phyloP scores from a whole-genome alignment of 2,888 invertebrate genomes.

The Pheosia tremula region DNA sequence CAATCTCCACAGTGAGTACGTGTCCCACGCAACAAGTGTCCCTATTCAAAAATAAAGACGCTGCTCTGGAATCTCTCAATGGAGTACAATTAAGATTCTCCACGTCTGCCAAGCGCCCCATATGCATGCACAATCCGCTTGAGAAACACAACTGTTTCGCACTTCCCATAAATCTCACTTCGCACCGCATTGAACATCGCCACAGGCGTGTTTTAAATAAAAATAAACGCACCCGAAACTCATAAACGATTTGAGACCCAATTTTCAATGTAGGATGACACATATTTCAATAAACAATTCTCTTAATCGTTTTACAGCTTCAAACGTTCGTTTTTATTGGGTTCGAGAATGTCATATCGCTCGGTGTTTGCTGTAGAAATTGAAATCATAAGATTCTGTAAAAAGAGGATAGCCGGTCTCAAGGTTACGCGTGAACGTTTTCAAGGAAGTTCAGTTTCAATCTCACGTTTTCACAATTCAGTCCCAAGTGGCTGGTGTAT shows the following conservation, averaged over 20 bases:
- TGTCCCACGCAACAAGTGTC: conserved; percentile 66
- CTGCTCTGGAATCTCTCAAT: conserved; percentile 70
- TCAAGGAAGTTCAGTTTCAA: conserved; percentile 53
- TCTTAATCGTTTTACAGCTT: conserved; percentile 59
- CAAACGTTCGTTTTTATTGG: conserved; percentile 64
- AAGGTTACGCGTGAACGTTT: conserved; percentile 43
- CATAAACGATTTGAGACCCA: conserved; percentile 57
- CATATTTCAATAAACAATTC: conserved; percentile 54
- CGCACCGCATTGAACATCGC: conserved; percentile 57
- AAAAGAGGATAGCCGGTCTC: conserved; percentile 38
- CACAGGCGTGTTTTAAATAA: conserved; percentile 59
- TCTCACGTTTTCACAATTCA: conserved; percentile 68
- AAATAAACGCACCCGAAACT: conserved; percentile 50
- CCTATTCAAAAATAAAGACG: conserved; percentile 72
- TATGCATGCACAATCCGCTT: conserved; percentile 61
- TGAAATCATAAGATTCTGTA: conserved; percentile 45
- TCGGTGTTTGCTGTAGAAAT: conserved; percentile 43
- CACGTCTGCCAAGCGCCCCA: conserved; percentile 57
- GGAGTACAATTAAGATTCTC: conserved; percentile 80
- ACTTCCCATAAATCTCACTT: conserved; percentile 70
- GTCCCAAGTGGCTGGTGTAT: conserved; percentile 57
- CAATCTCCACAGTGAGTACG: conserved; percentile 38
- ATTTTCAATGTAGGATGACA: conserved; percentile 48
- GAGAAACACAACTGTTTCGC: conserved; percentile 68
- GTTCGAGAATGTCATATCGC: conserved; percentile 57